Conservation (phyloP, 2,113 vertebrate genomes). For the Helogale parvula region DNA sequence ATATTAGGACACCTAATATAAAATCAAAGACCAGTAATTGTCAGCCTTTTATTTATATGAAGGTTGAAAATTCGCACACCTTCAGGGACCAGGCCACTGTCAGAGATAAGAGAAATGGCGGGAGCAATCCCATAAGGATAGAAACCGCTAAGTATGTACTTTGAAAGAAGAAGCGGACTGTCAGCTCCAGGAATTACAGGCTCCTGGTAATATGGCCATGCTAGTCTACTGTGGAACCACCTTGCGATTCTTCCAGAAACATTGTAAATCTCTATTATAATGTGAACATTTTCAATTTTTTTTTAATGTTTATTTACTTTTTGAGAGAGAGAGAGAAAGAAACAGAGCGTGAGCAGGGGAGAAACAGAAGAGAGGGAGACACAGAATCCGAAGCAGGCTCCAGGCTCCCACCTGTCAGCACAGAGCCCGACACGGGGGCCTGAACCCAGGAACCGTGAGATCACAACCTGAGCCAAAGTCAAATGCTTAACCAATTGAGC, state of each 20-base stretch:
- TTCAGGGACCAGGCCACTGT: not conserved
- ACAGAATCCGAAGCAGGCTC: too few relatives aligned
- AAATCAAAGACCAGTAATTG: not conserved
- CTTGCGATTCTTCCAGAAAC: not conserved
- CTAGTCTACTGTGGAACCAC: not conserved
- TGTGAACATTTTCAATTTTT: not conserved
- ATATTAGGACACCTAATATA: not conserved
- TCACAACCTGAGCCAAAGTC: too few relatives aligned
- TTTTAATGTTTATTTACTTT: too few relatives aligned
- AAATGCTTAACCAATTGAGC: too few relatives aligned
- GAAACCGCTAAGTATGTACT: not conserved
- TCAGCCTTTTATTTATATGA: not conserved
- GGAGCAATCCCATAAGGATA: fast-evolving
- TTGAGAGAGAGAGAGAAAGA: too few relatives aligned
- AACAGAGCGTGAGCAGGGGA: too few relatives aligned
- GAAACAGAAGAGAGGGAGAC: too few relatives aligned
- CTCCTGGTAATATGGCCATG: not conserved
- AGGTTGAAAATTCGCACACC: not conserved
- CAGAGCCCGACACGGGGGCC: too few relatives aligned
- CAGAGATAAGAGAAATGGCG: not conserved
- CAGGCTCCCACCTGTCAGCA: too few relatives aligned
- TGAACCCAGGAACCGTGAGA: too few relatives aligned
- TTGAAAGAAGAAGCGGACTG: not conserved
- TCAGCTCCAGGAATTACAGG: not conserved
- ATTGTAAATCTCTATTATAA: not conserved